Evolutionary conservation across 2,888 invertebrate genomes (phyloP).

Genomic region (Amaurobius ferox): DNA sequence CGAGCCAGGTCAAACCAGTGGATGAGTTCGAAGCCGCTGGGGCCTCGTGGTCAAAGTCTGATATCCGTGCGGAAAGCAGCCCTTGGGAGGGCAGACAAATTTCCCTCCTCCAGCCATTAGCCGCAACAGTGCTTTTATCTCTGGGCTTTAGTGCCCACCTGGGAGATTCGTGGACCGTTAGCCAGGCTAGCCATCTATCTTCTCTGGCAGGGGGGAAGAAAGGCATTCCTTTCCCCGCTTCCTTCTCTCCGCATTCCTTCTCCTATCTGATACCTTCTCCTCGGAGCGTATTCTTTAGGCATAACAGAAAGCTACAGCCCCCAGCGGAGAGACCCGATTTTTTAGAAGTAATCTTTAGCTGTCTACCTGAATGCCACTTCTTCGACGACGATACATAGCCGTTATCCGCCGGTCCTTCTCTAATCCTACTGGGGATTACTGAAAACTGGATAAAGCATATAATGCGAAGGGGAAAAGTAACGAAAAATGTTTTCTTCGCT

Average conservation of each 20-base stretch:
- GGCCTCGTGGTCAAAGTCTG: conserved; percentile 69
- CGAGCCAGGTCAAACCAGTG: conserved; percentile 60
- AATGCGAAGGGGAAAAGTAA: conserved; percentile 42
- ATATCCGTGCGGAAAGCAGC: conserved; percentile 71
- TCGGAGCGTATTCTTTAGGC: conserved; percentile 62
- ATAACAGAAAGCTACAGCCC: conserved; percentile 72
- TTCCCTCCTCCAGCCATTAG: conserved; percentile 72
- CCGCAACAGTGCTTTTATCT: conserved; percentile 73
- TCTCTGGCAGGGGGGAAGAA: conserved; percentile 46
- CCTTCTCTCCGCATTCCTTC: conserved; percentile 44
- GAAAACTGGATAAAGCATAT: conserved; percentile 70
- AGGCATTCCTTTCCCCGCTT: conserved; percentile 5
- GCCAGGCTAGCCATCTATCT: conserved; percentile 70
- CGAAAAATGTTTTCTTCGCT: conserved; percentile 62
- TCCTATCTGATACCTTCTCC: conserved; percentile 43
- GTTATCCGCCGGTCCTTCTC: conserved; percentile 48
- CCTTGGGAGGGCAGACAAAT: conserved; percentile 72
- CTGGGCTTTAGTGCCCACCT: conserved; percentile 71
- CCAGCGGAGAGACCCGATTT: conserved; percentile 69
- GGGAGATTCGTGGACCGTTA: conserved; percentile 72
- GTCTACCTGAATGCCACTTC: conserved; percentile 71
- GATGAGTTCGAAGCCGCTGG: conserved; percentile 55
- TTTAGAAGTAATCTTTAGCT: conserved; percentile 72
- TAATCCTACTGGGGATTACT: conserved; percentile 69
- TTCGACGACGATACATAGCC: conserved; percentile 71